A percentile compares a stretch with the other conserved stretches of the same genome.
These are phyloP conservation scores for Muscicapa striata DNA, from an alignment of 2,797 vertebrate species.

Conservation along the genomic window DNA sequence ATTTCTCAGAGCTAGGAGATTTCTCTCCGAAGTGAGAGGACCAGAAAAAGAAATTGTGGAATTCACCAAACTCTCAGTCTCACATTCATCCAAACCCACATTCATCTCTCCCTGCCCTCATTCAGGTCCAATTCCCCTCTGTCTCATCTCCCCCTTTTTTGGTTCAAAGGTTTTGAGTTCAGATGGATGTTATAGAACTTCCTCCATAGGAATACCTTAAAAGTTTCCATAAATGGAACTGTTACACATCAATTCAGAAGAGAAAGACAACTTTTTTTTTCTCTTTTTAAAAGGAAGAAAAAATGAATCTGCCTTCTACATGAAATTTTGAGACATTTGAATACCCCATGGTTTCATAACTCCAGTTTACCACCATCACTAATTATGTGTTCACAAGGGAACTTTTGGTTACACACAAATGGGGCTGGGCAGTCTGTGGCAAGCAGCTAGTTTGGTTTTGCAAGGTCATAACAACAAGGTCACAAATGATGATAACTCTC, in stretches of 20 bases:
- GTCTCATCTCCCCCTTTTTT: neutral
- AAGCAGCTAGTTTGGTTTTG: neutral
- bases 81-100: neutral
- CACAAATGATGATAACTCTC: neutral
- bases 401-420: neutral
- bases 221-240: neutral
- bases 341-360: neutral
- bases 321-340: neutral
- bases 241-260: neutral
- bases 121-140: neutral
- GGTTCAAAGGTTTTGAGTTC: neutral
- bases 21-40: neutral
- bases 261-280: neutral
- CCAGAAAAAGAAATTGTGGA: neutral
- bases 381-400: neutral
- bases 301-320: neutral
- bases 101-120: neutral
- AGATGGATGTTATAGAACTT: neutral
- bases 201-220: neutral
- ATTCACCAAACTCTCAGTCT: neutral
- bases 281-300: neutral
- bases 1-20: neutral
- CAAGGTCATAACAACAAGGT: neutral
- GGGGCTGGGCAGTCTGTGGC: neutral
- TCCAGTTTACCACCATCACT: neutral